Percentiles rank a stretch among this genome's conserved stretches.
These are phyloP conservation scores for Acleris cristana DNA, from an alignment of 2,888 invertebrate genomes.

Conservation along the genomic window DNA sequence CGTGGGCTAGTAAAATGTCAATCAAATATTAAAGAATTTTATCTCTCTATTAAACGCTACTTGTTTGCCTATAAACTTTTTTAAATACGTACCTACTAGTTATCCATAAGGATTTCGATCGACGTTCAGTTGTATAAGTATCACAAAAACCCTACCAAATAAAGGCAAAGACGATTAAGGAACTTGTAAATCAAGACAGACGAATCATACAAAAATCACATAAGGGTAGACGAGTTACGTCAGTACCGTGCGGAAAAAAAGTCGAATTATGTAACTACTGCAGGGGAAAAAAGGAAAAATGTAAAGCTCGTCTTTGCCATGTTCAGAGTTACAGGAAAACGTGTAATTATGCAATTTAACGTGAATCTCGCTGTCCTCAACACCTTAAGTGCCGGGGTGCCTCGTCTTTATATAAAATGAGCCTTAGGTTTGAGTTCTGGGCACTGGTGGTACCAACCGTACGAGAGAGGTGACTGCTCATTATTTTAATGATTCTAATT, in stretches of 20 bases:
- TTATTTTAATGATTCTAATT: conserved; percentile 29
- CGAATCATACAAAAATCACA: neutral
- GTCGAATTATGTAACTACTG: conserved; percentile 14
- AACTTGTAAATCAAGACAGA: too few relatives aligned
- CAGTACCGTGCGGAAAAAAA: conserved; percentile 10
- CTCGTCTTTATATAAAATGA: neutral
- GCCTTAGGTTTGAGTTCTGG: neutral
- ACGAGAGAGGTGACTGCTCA: neutral
- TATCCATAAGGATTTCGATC: too few relatives aligned
- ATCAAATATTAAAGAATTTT: too few relatives aligned
- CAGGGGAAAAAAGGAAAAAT: conserved; percentile 15
- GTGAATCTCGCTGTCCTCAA: conserved; percentile 30
- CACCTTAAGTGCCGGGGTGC: neutral
- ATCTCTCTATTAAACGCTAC: too few relatives aligned
- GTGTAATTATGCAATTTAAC: conserved; percentile 34
- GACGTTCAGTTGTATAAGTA: too few relatives aligned
- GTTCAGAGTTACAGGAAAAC: neutral
- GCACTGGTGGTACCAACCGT: neutral
- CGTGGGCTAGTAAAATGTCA: too few relatives aligned
- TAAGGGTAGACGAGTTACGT: conserved; percentile 17
- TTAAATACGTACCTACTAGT: too few relatives aligned
- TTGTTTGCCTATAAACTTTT: too few relatives aligned
- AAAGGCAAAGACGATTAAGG: too few relatives aligned
- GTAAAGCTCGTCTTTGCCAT: neutral
- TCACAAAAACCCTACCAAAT: too few relatives aligned